Evolutionary conservation across 2,797 vertebrate species (phyloP).

Genomic region (Mionectes olivaceus): DNA sequence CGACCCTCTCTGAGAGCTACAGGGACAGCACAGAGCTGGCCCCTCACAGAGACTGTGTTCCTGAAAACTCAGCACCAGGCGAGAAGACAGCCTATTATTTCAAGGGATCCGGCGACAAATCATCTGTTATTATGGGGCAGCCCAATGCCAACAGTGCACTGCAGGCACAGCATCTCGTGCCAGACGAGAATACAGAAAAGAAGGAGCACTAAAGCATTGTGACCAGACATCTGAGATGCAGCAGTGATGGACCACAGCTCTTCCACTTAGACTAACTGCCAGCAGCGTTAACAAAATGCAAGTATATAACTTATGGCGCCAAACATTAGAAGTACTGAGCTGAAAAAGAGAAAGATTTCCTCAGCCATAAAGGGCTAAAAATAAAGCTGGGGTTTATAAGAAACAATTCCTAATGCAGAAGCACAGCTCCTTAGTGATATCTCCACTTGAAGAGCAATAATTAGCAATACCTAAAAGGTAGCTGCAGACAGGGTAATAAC

Average conservation of each 20-base stretch:
- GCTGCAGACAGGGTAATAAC: not conserved
- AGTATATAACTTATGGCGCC: not conserved
- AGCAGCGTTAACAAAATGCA: not conserved
- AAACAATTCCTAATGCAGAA: not conserved
- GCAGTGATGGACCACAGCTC: not conserved
- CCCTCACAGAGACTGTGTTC: rapidly evolving
- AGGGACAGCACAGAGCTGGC: not conserved
- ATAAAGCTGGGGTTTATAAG: not conserved
- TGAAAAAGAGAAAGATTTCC: not conserved
- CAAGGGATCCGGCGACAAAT: not conserved
- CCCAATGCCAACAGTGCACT: not conserved
- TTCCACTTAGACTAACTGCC: not conserved
- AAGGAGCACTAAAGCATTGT: not conserved
- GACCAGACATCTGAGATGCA: not conserved
- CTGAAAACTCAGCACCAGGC: not conserved
- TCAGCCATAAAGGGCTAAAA: not conserved
- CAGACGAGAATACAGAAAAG: not conserved
- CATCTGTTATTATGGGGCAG: not conserved
- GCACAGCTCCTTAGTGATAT: not conserved
- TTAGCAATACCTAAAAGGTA: not conserved
- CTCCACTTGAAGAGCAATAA: not conserved
- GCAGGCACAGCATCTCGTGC: not conserved
- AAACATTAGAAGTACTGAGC: not conserved
- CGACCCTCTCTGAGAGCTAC: not conserved
- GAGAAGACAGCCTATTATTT: not conserved